phyloP scores from a whole-genome alignment of 2,888 invertebrate species.

The Plutella xylostella region DNA sequence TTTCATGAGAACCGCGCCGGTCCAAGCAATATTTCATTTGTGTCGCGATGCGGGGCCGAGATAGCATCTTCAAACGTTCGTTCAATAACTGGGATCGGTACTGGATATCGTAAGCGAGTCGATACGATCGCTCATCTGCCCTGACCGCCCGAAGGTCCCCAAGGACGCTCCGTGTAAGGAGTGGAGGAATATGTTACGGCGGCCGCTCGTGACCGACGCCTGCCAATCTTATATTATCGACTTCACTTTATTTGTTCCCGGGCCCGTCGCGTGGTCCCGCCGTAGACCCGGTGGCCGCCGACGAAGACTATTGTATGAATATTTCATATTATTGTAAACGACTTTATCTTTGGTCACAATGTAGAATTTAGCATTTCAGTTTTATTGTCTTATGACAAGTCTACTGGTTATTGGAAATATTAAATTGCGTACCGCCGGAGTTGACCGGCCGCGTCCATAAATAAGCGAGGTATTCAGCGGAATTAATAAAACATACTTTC shows the following conservation, averaged over 20 bases:
- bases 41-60: conserved; percentile 40
- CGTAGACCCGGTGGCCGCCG: conserved; percentile 32
- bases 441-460: conserved; percentile 1
- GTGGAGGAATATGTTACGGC: conserved; percentile 15
- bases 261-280: conserved; percentile 24
- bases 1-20: conserved; percentile 42
- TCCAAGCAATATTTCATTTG: conserved; percentile 43
- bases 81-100: conserved; percentile 43
- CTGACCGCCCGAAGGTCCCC: conserved; percentile 19
- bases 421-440: conserved; percentile 7
- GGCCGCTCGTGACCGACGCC: conserved; percentile 25
- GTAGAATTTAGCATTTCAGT: conserved; percentile 45
- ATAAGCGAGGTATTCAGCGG: background rate
- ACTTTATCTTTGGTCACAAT: conserved; percentile 49
- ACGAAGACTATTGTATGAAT: conserved; percentile 51
- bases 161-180: conserved; percentile 31
- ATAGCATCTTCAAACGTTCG: conserved; percentile 44
- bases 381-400: conserved; percentile 42
- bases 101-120: conserved; percentile 40
- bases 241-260: conserved; percentile 32
- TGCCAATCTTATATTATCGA: conserved; percentile 29
- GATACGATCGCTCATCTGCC: conserved; percentile 33
- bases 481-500: conserved; percentile 5
- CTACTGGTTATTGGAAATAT: conserved; percentile 7
- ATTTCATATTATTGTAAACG: conserved; percentile 62